These are phyloP conservation scores for Sebastes fasciatus DNA, from an alignment of 2,113 vertebrate species.

Conservation along the genomic window DNA sequence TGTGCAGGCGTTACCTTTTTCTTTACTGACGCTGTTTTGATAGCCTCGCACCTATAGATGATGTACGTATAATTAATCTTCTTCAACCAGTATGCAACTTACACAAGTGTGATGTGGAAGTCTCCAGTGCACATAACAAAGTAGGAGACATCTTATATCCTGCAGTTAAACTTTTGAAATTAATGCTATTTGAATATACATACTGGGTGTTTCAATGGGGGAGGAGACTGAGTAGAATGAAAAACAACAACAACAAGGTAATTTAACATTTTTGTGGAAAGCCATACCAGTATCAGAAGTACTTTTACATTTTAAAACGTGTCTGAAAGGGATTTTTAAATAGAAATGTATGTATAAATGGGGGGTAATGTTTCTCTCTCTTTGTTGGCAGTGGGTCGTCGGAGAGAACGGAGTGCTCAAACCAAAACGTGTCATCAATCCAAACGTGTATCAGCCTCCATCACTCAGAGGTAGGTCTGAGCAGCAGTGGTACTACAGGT, in stretches of 20 bases:
- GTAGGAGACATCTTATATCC: neutral
- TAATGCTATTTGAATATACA: neutral
- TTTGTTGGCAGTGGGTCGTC: conserved; percentile 87
- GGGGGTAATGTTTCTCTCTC: neutral
- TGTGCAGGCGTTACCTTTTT: neutral
- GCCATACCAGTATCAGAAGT: too few species aligned
- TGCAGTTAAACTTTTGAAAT: neutral
- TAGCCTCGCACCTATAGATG: too few species aligned
- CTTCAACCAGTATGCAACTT: too few species aligned
- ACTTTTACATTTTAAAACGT: too few species aligned
- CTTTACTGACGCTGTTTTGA: too few species aligned
- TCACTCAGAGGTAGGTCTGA: conserved; percentile 92
- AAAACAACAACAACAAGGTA: neutral
- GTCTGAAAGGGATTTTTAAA: neutral
- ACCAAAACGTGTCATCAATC: conserved; percentile 92
- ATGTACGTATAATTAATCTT: neutral
- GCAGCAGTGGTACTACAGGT: neutral
- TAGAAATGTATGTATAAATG: neutral
- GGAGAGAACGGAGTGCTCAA: conserved; percentile 95
- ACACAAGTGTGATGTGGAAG: neutral
- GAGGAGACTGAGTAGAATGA: too few species aligned
- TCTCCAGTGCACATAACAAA: neutral
- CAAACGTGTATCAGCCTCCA: conserved; percentile 94
- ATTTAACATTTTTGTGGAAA: too few species aligned
- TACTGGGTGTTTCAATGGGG: neutral